A percentile compares a stretch with the other conserved stretches of the same genome.
These are phyloP conservation scores for Plestiodon gilberti DNA, from an alignment of 2,113 vertebrate genomes.

Conservation along the genomic window DNA sequence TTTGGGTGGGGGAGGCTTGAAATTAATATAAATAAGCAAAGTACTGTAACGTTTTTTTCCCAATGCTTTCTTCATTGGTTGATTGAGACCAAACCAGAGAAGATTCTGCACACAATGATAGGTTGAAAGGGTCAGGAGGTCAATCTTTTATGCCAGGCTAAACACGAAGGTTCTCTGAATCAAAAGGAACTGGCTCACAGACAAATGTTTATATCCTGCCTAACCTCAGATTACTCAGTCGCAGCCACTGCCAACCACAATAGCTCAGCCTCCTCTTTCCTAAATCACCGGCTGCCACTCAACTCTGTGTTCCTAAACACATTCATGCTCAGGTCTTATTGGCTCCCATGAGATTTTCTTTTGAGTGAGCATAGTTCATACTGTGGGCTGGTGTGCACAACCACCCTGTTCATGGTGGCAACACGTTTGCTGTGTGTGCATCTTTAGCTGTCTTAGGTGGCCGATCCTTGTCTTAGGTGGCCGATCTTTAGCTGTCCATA, in stretches of 20 bases:
- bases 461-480: too few species aligned
- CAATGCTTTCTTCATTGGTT: neutral
- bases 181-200: slow-evolving; percentile 5
- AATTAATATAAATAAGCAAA: neutral
- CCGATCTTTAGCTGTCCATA: too few species aligned
- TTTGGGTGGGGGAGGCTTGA: neutral
- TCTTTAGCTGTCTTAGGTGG: neutral
- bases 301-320: neutral
- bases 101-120: neutral
- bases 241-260: neutral
- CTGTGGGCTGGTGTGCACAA: neutral
- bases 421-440: too few species aligned
- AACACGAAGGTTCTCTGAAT: slow-evolving; percentile 3
- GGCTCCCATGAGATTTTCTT: neutral
- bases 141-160: neutral
- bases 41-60: neutral
- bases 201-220: slow-evolving; percentile 8
- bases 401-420: neutral
- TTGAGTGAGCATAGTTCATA: neutral
- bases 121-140: neutral
- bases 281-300: slow-evolving; percentile 4
- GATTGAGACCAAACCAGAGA: neutral
- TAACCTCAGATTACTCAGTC: slow-evolving; percentile 20
- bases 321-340: neutral
- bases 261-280: neutral